Percentiles rank a stretch among this genome's conserved stretches.
Conservation (phyloP, 1,140 invertebrate species). For the Episyrphus balteatus region DNA sequence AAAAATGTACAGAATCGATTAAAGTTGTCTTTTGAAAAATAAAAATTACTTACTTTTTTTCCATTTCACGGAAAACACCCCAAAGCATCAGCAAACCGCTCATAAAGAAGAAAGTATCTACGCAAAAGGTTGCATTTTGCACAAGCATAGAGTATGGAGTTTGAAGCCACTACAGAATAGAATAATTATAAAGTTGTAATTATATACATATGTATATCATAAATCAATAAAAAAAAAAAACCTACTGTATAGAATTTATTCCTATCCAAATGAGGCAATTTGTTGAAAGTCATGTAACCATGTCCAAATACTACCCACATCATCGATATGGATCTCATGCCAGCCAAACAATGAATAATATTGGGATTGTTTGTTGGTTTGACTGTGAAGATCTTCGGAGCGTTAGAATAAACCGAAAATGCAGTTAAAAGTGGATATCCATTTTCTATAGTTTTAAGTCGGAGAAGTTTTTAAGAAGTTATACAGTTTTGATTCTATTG, state of each 20-base stretch:
- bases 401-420: constrained; percentile 31
- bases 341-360: constrained; percentile 41
- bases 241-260: constrained; percentile 15
- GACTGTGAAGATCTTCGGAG: constrained; percentile 31
- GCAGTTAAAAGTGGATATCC: constrained; percentile 15
- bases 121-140: constrained; percentile 48
- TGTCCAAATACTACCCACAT: constrained; percentile 58
- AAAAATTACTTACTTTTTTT: constrained; percentile 52
- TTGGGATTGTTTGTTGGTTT: constrained; percentile 27
- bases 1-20: constrained; percentile 48
- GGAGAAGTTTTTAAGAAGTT: too few relatives aligned
- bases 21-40: too few relatives aligned
- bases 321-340: constrained; percentile 49
- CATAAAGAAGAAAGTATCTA: constrained; percentile 58
- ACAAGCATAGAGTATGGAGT: constrained; percentile 45
- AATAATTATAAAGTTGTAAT: too few relatives aligned
- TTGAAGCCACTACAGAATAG: constrained; percentile 16
- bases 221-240: too few relatives aligned
- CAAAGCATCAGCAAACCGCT: constrained; percentile 56
- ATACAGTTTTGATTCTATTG: too few relatives aligned
- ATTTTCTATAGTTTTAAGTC: too few relatives aligned
- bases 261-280: constrained; percentile 25
- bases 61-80: constrained; percentile 51
- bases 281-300: constrained; percentile 30
- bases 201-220: too few relatives aligned